Evolutionary conservation across 2,113 vertebrate species (phyloP).

Genomic region (Podiceps cristatus): DNA sequence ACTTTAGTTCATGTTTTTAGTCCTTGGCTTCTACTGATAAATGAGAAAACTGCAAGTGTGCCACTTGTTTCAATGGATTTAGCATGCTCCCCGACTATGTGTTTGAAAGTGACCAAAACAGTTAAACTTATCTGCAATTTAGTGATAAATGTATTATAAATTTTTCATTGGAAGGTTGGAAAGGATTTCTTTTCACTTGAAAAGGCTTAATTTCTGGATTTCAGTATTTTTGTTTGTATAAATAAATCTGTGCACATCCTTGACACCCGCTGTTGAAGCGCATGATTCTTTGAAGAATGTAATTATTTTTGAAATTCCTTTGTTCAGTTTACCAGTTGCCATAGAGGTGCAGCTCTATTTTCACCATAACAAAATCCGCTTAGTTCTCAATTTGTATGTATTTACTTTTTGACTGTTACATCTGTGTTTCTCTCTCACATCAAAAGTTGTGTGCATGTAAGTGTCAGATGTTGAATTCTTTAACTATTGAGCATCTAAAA

Average conservation of each 20-base stretch:
- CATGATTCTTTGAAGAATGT: neutral
- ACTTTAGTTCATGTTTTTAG: neutral
- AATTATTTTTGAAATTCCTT: neutral
- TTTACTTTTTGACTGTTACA: neutral
- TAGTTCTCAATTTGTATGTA: neutral
- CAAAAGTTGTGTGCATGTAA: neutral
- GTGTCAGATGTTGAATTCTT: neutral
- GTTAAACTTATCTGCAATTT: neutral
- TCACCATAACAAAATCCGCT: neutral
- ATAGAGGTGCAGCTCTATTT: neutral
- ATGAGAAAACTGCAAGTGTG: neutral
- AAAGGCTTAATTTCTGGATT: neutral
- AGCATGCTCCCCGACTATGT: neutral
- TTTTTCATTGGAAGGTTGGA: neutral
- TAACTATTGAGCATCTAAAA: neutral
- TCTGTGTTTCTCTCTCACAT: neutral
- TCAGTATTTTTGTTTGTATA: neutral
- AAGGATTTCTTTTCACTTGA: neutral
- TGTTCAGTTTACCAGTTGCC: neutral
- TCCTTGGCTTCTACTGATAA: neutral
- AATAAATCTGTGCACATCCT: neutral
- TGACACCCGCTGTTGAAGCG: neutral
- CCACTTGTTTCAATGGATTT: neutral
- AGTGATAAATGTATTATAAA: neutral
- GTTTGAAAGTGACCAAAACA: neutral